phyloP scores from a whole-genome alignment of 2,888 invertebrate species.

The Aphelenchoides bicaudatus region DNA sequence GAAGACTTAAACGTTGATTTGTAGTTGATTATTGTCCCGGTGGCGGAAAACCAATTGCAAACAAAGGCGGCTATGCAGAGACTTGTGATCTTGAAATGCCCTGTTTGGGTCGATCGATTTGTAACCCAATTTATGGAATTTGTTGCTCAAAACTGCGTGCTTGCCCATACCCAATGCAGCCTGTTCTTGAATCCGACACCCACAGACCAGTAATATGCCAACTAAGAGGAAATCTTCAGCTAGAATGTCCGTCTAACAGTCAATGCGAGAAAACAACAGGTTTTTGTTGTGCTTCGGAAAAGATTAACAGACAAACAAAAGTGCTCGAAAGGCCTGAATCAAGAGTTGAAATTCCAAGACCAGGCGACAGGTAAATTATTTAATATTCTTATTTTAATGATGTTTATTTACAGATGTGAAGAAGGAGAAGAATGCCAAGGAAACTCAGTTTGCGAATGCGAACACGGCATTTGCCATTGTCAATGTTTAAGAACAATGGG shows the following conservation, averaged over 20 bases:
- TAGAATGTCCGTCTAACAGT: conserved; percentile 24
- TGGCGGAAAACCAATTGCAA: conserved; percentile 44
- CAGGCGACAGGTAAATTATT: neutral
- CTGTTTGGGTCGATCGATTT: conserved; percentile 44
- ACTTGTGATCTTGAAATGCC: conserved; percentile 44
- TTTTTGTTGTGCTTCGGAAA: conserved; percentile 13
- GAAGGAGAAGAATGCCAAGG: conserved; percentile 40
- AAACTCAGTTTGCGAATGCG: conserved; percentile 47
- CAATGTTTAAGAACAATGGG: conserved; percentile 53
- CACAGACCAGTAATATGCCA: conserved; percentile 50
- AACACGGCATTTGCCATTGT: conserved; percentile 39
- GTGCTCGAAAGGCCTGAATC: neutral
- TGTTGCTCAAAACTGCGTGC: conserved; percentile 55
- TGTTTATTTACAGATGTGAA: conserved; percentile 11
- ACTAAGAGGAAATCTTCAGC: conserved; percentile 24
- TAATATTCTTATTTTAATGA: too few relatives aligned
- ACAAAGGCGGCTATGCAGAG: conserved; percentile 36
- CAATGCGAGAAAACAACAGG: conserved; percentile 19
- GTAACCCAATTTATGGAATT: conserved; percentile 52
- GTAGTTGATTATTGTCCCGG: conserved; percentile 49
- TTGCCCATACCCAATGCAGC: conserved; percentile 48
- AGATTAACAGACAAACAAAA: neutral
- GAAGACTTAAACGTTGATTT: conserved; percentile 5
- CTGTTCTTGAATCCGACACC: conserved; percentile 43
- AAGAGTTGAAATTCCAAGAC: neutral